phyloP scores from a whole-genome alignment of 2,888 invertebrate species.

The Limnephilus auricula region DNA sequence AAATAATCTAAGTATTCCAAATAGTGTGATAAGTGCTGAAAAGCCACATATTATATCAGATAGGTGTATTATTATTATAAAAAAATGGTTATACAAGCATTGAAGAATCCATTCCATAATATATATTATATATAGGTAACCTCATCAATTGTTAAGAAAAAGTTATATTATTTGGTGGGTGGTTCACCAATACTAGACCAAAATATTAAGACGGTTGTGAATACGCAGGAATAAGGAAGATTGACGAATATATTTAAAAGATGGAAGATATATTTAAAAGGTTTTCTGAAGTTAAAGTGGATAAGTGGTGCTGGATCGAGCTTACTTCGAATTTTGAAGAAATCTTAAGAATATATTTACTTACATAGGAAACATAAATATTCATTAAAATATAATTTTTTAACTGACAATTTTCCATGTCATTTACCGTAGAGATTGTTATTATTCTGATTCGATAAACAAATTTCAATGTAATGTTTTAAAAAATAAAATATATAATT shows the following conservation, averaged over 20 bases:
- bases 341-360: not conserved
- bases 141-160: no score
- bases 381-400: not conserved
- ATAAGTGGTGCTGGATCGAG: conserved; percentile 10
- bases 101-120: no score
- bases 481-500: not conserved
- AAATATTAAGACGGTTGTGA: not conserved
- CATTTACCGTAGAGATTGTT: not conserved
- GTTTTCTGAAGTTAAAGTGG: not conserved
- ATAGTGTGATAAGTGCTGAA: not conserved
- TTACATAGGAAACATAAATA: not conserved
- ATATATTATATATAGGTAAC: no score
- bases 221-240: not conserved
- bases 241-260: not conserved
- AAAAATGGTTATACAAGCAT: no score
- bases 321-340: conserved; percentile 14
- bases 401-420: not conserved
- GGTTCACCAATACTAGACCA: conserved; percentile 15
- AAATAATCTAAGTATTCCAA: not conserved
- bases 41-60: not conserved
- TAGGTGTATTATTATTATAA: no score
- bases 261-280: no score
- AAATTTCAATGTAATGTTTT: not conserved
- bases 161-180: not conserved
- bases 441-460: not conserved